Percentiles rank a stretch among this genome's conserved stretches.
Evolutionary conservation across 2,888 invertebrate species (phyloP).

Genomic region (Apeira syringaria): DNA sequence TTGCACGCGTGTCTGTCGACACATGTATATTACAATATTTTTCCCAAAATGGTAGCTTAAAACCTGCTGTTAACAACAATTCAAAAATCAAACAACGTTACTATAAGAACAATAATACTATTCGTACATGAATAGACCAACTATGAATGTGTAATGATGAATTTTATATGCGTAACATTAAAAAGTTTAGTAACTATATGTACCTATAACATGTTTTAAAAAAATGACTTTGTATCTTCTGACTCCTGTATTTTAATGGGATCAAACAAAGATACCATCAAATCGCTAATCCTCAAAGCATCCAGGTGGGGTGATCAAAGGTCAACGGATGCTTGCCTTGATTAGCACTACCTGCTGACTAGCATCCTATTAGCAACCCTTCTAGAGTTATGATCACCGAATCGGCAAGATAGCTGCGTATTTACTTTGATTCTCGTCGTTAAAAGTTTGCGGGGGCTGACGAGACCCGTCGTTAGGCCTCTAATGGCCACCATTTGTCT

Average conservation of each 20-base stretch:
- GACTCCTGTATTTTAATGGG: slow-evolving; percentile 10
- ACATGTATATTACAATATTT: too few species aligned
- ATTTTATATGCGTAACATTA: too few species aligned
- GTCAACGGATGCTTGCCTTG: slow-evolving; percentile 45
- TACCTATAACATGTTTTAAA: too few species aligned
- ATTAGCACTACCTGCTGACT: slow-evolving; percentile 57
- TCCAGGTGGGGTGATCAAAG: slow-evolving; percentile 28
- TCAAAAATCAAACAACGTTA: too few species aligned
- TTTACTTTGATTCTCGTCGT: slow-evolving; percentile 84
- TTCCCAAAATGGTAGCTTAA: too few species aligned
- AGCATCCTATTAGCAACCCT: slow-evolving; percentile 51
- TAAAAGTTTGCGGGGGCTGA: slow-evolving; percentile 79
- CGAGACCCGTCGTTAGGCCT: slow-evolving; percentile 79
- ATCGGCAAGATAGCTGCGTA: slow-evolving; percentile 81
- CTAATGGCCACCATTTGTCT: slow-evolving; percentile 84
- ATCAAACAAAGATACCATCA: slow-evolving; percentile 18
- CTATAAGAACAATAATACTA: too few species aligned
- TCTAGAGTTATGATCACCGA: slow-evolving; percentile 76
- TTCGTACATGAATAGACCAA: too few species aligned
- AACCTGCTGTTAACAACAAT: too few species aligned
- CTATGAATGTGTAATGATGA: too few species aligned
- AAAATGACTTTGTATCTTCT: too few species aligned
- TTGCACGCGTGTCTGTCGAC: too few species aligned
- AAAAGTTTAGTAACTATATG: too few species aligned
- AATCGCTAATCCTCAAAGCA: slow-evolving; percentile 17